phyloP scores from a whole-genome alignment of 2,113 vertebrate genomes.

The Psettodes erumei region DNA sequence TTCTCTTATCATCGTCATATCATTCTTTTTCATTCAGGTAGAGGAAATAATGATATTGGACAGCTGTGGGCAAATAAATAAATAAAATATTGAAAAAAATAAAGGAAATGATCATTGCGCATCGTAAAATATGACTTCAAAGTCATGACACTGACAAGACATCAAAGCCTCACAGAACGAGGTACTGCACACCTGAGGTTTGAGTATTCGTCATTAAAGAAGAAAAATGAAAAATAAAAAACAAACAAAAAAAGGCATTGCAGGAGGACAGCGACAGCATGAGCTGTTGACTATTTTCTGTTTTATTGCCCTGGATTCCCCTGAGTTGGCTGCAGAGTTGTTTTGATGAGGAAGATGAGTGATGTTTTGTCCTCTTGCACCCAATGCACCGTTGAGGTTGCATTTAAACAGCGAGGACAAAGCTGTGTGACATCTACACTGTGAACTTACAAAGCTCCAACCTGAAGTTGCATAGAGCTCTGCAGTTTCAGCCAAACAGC shows the following conservation, averaged over 20 bases:
- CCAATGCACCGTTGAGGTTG: constrained; percentile 18
- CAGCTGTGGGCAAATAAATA: constrained; percentile 54
- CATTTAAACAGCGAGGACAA: constrained; percentile 42
- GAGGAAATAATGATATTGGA: constrained; percentile 68
- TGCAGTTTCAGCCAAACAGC: background rate
- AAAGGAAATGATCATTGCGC: constrained; percentile 58
- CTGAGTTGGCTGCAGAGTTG: constrained; percentile 56
- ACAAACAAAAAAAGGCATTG: constrained; percentile 27
- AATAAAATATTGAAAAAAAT: constrained; percentile 53
- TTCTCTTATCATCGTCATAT: constrained; percentile 59
- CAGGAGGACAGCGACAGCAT: constrained; percentile 51
- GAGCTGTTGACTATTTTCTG: constrained; percentile 69
- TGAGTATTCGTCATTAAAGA: constrained; percentile 66
- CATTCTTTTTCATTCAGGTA: constrained; percentile 35
- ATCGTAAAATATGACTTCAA: constrained; percentile 73
- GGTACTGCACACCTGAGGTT: constrained; percentile 69
- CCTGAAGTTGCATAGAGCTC: background rate
- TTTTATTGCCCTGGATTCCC: constrained; percentile 72
- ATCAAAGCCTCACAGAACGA: constrained; percentile 74
- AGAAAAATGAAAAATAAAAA: constrained; percentile 62
- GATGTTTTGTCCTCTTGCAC: constrained; percentile 49
- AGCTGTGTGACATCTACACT: constrained; percentile 33
- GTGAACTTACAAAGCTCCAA: background rate
- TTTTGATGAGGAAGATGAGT: constrained; percentile 73
- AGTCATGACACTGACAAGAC: constrained; percentile 70